Evolutionary conservation across 2,888 invertebrate genomes (phyloP).

Genomic region (Agrenia bidenticulata): DNA sequence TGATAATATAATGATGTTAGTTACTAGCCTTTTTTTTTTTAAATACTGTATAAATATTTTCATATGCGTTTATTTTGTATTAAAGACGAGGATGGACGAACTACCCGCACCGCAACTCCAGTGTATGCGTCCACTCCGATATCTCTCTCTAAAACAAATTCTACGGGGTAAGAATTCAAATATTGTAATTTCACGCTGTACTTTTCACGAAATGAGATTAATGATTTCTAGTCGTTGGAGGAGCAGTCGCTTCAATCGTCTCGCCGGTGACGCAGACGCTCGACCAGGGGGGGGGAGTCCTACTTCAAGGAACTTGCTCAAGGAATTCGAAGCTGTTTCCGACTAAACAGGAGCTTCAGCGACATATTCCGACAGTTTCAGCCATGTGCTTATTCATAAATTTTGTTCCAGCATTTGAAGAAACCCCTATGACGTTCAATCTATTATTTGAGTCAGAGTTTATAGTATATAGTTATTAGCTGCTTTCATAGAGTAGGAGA

Average conservation of each 20-base stretch:
- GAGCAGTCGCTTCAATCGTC: constrained; percentile 33
- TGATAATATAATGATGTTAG: too few species aligned
- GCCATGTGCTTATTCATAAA: too few species aligned
- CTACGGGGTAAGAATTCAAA: constrained; percentile 38
- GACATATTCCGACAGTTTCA: not conserved
- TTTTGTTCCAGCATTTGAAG: too few species aligned
- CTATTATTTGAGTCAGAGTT: too few species aligned
- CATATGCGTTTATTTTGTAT: too few species aligned
- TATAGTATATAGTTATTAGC: too few species aligned
- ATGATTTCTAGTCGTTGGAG: constrained; percentile 38
- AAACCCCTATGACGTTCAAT: too few species aligned
- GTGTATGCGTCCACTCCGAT: constrained; percentile 52
- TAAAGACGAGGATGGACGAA: constrained; percentile 37
- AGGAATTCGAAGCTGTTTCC: constrained; percentile 52
- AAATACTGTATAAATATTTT: too few species aligned
- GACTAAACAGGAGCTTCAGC: constrained; percentile 26
- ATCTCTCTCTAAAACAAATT: constrained; percentile 40
- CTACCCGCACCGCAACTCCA: constrained; percentile 33
- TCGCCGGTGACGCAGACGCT: constrained; percentile 30
- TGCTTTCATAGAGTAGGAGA: too few species aligned
- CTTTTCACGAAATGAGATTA: too few species aligned
- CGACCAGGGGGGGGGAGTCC: constrained; percentile 36
- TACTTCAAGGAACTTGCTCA: constrained; percentile 49
- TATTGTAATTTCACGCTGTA: constrained; percentile 9
- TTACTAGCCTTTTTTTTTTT: too few species aligned